Evolutionary conservation across 1,140 invertebrate genomes (phyloP).

Genomic region (Eubasilissa regina): DNA sequence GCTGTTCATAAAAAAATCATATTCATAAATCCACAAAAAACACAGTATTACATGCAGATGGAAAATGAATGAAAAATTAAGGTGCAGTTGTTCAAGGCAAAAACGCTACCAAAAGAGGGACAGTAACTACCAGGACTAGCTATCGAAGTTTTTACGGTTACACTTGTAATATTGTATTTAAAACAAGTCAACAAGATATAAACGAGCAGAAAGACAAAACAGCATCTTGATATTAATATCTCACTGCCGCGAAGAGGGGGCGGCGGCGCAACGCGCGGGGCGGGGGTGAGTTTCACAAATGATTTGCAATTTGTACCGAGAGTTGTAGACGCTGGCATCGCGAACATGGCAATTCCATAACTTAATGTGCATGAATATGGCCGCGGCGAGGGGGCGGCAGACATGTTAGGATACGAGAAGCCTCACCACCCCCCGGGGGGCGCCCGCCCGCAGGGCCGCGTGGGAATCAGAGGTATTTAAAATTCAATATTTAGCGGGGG

Average conservation of each 20-base stretch:
- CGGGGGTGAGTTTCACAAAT: conserved; percentile 12
- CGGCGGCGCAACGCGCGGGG: background rate
- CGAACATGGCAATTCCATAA: conserved; percentile 21
- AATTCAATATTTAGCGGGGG: background rate
- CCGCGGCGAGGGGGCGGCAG: background rate
- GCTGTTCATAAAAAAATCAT: too few relatives aligned
- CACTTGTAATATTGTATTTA: too few relatives aligned
- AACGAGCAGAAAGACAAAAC: too few relatives aligned
- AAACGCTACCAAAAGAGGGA: too few relatives aligned
- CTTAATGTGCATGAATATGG: conserved; percentile 21
- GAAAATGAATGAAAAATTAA: too few relatives aligned
- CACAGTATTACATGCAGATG: too few relatives aligned
- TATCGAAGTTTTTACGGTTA: too few relatives aligned
- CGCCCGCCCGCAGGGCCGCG: background rate
- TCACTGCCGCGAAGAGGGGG: background rate
- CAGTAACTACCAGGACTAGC: too few relatives aligned
- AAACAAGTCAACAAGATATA: too few relatives aligned
- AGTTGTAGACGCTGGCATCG: background rate
- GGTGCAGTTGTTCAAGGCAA: too few relatives aligned
- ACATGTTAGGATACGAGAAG: conserved; percentile 35
- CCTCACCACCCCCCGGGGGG: background rate
- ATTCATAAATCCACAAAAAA: too few relatives aligned
- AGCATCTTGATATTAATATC: too few relatives aligned
- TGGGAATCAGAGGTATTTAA: conserved; percentile 11
- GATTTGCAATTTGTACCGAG: conserved; percentile 37